These are phyloP conservation scores for Brachyistius frenatus DNA, from an alignment of 2,113 vertebrate genomes.

Conservation along the genomic window DNA sequence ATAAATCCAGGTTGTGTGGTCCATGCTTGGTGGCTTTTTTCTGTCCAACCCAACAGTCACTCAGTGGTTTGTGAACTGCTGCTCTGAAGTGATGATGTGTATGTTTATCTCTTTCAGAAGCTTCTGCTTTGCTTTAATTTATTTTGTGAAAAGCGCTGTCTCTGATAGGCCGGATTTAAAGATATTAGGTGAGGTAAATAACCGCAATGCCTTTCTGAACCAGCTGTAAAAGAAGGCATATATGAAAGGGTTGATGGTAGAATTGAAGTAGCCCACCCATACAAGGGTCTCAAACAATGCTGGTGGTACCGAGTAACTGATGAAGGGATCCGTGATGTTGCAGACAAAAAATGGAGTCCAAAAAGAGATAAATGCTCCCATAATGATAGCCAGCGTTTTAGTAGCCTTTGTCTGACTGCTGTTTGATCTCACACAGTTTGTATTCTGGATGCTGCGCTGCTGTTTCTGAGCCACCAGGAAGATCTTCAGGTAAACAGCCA, in stretches of 20 bases:
- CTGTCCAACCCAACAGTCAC: too few species aligned
- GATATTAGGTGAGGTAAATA: conserved; percentile 1
- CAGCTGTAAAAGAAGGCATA: conserved; percentile 45
- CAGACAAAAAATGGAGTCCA: conserved; percentile 47
- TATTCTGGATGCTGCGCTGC: not conserved
- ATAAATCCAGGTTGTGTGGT: too few species aligned
- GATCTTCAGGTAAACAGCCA: conserved; percentile 38
- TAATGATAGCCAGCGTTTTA: conserved; percentile 38
- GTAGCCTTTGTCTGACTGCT: conserved; percentile 28
- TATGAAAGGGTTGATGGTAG: conserved; percentile 37
- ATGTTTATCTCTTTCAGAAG: too few species aligned
- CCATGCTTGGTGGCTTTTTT: too few species aligned
- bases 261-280: conserved; percentile 38
- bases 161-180: conserved; percentile 34
- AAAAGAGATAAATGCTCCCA: conserved; percentile 40
- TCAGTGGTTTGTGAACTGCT: too few species aligned
- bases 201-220: conserved; percentile 27
- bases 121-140: not conserved
- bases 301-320: conserved; percentile 24
- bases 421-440: not conserved
- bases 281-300: conserved; percentile 13
- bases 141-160: conserved; percentile 11
- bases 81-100: too few species aligned
- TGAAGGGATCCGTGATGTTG: conserved; percentile 26
- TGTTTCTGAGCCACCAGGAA: conserved; percentile 31